A percentile compares a stretch with the other conserved stretches of the same genome.
Evolutionary conservation across 2,888 invertebrate species (phyloP).

Genomic region (Psococerastis gibbosa): DNA sequence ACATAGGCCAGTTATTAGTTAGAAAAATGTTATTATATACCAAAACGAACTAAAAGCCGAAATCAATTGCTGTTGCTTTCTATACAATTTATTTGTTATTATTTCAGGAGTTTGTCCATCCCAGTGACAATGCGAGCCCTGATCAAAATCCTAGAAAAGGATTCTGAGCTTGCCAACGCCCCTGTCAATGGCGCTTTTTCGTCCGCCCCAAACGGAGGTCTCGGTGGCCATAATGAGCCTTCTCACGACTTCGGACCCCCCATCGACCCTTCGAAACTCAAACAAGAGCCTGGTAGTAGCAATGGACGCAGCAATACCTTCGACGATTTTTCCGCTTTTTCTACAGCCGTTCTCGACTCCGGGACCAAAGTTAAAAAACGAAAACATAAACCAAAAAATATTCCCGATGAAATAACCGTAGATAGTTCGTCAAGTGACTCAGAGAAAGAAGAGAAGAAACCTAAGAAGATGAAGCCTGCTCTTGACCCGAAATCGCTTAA

Average conservation of each 20-base stretch:
- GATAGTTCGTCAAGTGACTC: slow-evolving; percentile 42
- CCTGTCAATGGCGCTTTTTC: slow-evolving; percentile 37
- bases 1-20: too few species aligned
- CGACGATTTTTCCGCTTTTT: slow-evolving; percentile 2
- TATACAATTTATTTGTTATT: too few species aligned
- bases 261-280: slow-evolving; percentile 21
- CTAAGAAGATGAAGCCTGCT: slow-evolving; percentile 33
- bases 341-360: background rate
- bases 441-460: slow-evolving; percentile 33
- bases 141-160: slow-evolving; percentile 69
- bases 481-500: slow-evolving; percentile 37
- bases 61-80: too few species aligned
- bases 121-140: slow-evolving; percentile 76
- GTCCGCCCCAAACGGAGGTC: slow-evolving; percentile 47
- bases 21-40: too few species aligned
- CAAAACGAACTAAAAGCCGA: too few species aligned
- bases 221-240: slow-evolving; percentile 32
- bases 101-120: slow-evolving; percentile 59
- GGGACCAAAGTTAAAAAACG: slow-evolving; percentile 25
- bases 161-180: slow-evolving; percentile 32
- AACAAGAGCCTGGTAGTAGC: slow-evolving; percentile 24
- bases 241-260: slow-evolving; percentile 26
- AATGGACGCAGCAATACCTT: slow-evolving; percentile 20
- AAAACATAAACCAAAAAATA: slow-evolving; percentile 36
- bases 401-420: slow-evolving; percentile 36